Base-by-base conservation (phyloP, 1,140 invertebrate species). In the Helicorthomorpha holstii region DNA sequence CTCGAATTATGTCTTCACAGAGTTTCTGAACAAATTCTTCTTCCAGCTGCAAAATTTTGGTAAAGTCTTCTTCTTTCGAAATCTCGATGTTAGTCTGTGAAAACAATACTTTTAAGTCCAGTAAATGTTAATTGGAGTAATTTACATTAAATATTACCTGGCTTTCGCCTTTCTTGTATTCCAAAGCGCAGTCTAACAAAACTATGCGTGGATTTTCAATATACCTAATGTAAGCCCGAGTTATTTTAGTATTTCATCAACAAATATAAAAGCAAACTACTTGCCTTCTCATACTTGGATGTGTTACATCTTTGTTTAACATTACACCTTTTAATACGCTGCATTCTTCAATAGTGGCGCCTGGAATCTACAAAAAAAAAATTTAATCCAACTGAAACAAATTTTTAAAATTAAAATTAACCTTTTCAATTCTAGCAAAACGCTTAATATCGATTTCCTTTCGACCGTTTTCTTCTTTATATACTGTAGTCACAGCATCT, bases 161-260 rank as follows among this genome's bases (percentile, higher is more conserved):
- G 63, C 91, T 96, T 73, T 98, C 95, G 41, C 94, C 95, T 69
- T 98, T 98, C 68, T 98, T 98, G 70, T 98, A 99, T 70, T 99
- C 95, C 45, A 98, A 72, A 3, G 83, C 78, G 67, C 95, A 98
- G 71, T 99, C 96, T 3, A 99, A 70, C 14, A 99, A 69, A 2
- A 98, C 68, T 61, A 98, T 94, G 59, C 92, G 75, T 2, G 96
- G 96, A 66, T 98, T 96, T 67, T 95, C 84, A 62, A 99, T 96
- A 43, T 78, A 79, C 26, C 95, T 66, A 59, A 27, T 60, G 1
- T 27, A 49, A 27, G 7, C 21, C 16, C 50, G 47, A 25, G 1
- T 49, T 43, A 52, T 14, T 25, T 46, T 46, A 7, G 44, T 46
- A 46, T 22, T 25, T 22, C 44, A 12, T 46, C 7, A 7, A 10